Conservation (phyloP, 2,888 invertebrate genomes). For the Pandemis heparana region DNA sequence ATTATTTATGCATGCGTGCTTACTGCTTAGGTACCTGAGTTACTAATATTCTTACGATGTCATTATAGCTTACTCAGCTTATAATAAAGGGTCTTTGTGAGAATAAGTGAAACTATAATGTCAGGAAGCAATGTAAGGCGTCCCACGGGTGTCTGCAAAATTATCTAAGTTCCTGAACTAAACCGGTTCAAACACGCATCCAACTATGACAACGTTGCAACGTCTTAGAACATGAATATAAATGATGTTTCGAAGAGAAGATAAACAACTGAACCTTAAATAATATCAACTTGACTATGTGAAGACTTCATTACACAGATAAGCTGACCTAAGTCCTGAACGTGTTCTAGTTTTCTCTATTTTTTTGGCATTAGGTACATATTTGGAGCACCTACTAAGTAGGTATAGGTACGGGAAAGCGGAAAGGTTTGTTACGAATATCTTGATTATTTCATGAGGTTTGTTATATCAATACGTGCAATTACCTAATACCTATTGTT, state of each 20-base stretch:
- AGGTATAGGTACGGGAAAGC: no score
- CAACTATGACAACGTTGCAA: slow-evolving; percentile 21
- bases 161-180: slow-evolving; percentile 63
- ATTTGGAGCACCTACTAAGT: no score
- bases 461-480: no score
- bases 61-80: slow-evolving; percentile 15
- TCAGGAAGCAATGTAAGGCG: slow-evolving; percentile 62
- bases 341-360: background rate
- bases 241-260: slow-evolving; percentile 5
- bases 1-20: slow-evolving; percentile 3
- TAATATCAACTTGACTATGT: slow-evolving; percentile 14
- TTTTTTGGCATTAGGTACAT: no score
- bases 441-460: no score
- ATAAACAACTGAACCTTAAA: slow-evolving; percentile 12
- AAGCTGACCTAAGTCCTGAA: background rate
- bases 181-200: slow-evolving; percentile 65
- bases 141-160: slow-evolving; percentile 64
- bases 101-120: slow-evolving; percentile 57
- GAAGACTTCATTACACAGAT: slow-evolving; percentile 8
- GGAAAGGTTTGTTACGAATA: no score
- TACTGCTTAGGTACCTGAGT: no score
- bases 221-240: slow-evolving; percentile 1
- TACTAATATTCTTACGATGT: slow-evolving; percentile 11
- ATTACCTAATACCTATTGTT: no score
- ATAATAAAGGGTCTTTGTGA: slow-evolving; percentile 23